Percentiles rank a stretch among this genome's conserved stretches.
These are phyloP conservation scores for Eleutherodactylus coqui DNA, from an alignment of 2,797 vertebrate genomes.

Conservation along the genomic window DNA sequence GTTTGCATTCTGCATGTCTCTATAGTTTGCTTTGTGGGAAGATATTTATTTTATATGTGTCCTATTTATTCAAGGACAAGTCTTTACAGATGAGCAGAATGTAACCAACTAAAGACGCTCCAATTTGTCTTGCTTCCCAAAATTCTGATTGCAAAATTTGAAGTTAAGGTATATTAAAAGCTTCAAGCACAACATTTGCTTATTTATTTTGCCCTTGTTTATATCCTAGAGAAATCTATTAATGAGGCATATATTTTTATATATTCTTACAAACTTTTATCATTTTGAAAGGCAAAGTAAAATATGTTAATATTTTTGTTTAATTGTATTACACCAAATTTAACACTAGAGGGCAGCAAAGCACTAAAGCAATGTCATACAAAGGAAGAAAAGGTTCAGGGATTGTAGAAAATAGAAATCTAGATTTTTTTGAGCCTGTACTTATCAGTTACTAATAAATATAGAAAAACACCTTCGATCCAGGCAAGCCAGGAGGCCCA, in stretches of 20 bases:
- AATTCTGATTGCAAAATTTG: no score
- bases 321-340: neutral
- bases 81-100: neutral
- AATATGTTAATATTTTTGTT: conserved; percentile 11
- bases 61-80: neutral
- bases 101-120: neutral
- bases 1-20: neutral
- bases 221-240: no score
- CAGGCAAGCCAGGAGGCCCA: conserved; percentile 87
- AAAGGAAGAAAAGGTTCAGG: neutral
- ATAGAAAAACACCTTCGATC: conserved; percentile 83
- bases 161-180: no score
- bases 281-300: neutral
- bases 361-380: neutral
- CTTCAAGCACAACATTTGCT: no score
- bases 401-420: neutral
- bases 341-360: conserved; percentile 26
- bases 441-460: conserved; percentile 43
- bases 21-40: neutral
- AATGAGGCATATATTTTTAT: no score
- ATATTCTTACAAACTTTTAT: neutral
- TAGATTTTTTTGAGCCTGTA: neutral
- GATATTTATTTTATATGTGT: neutral
- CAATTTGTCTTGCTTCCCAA: neutral
- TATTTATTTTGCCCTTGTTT: no score